These are phyloP conservation scores for Amblyraja radiata DNA, from an alignment of 2,797 vertebrate genomes.

Conservation along the genomic window DNA sequence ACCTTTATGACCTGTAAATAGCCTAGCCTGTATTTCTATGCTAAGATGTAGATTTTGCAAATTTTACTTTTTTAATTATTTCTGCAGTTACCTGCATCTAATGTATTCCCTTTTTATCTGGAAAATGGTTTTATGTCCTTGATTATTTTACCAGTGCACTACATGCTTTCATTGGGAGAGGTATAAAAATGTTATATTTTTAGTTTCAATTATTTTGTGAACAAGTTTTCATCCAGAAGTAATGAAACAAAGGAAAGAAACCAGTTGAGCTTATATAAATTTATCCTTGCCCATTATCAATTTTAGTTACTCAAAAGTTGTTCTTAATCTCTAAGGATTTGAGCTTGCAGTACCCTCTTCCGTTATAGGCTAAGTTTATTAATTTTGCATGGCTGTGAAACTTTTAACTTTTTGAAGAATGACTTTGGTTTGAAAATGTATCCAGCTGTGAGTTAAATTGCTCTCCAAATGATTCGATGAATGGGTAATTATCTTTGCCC, in stretches of 20 bases:
- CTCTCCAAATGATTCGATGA: background rate
- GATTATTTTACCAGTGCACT: background rate
- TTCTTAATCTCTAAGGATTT: background rate
- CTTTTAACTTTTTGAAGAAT: background rate
- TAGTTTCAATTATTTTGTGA: background rate
- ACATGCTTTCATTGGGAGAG: slow-evolving; percentile 25
- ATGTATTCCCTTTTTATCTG: background rate
- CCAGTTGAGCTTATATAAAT: background rate
- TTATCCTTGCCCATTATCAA: background rate
- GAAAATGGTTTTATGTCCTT: background rate
- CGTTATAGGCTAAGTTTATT: background rate
- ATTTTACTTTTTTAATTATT: background rate
- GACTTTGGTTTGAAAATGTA: background rate
- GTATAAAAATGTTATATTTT: background rate
- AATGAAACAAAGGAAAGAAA: background rate
- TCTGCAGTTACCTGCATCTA: background rate
- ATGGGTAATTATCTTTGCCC: background rate
- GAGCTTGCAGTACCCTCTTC: background rate
- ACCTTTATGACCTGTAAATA: background rate
- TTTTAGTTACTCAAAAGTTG: background rate
- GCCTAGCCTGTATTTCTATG: background rate
- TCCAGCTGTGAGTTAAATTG: background rate
- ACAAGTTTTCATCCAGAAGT: background rate
- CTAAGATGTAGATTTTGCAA: background rate
- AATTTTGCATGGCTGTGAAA: background rate